Conservation (phyloP, 1,140 invertebrate species). For the Fopius arisanus region DNA sequence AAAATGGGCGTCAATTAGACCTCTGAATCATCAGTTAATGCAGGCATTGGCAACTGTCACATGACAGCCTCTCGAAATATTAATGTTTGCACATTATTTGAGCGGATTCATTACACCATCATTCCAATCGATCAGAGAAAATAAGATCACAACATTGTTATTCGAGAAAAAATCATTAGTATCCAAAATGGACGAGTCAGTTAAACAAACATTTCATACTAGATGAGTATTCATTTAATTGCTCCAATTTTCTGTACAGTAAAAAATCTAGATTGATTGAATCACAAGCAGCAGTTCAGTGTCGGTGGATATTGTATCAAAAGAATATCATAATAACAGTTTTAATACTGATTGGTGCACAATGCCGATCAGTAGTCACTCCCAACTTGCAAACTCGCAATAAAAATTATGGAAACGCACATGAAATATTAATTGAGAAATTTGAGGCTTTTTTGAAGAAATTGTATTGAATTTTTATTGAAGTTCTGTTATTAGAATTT, state of each 20-base stretch:
- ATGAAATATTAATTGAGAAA: not conserved
- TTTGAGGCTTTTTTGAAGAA: too few relatives aligned
- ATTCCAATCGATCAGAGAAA: not conserved
- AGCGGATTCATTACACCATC: not conserved
- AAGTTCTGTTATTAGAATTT: too few relatives aligned
- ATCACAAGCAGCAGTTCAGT: not conserved
- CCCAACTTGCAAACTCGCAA: slow-evolving; percentile 23
- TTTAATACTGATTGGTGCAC: slow-evolving; percentile 39
- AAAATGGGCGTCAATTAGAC: slow-evolving; percentile 44
- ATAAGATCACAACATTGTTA: too few relatives aligned
- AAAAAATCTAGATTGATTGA: too few relatives aligned
- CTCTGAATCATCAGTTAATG: slow-evolving; percentile 31
- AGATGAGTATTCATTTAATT: too few relatives aligned
- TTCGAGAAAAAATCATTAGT: not conserved
- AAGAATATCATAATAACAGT: not conserved
- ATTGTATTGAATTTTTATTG: too few relatives aligned
- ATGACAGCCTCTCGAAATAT: not conserved
- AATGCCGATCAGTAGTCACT: slow-evolving; percentile 28
- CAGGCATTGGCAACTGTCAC: not conserved
- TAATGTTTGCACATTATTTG: not conserved
- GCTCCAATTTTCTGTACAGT: too few relatives aligned
- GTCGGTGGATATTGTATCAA: slow-evolving; percentile 7
- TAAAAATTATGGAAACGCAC: not conserved
- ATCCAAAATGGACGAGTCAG: not conserved
- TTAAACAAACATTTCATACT: too few relatives aligned